These are phyloP conservation scores for Cistogaster globosa DNA, from an alignment of 2,888 invertebrate genomes.

Conservation along the genomic window DNA sequence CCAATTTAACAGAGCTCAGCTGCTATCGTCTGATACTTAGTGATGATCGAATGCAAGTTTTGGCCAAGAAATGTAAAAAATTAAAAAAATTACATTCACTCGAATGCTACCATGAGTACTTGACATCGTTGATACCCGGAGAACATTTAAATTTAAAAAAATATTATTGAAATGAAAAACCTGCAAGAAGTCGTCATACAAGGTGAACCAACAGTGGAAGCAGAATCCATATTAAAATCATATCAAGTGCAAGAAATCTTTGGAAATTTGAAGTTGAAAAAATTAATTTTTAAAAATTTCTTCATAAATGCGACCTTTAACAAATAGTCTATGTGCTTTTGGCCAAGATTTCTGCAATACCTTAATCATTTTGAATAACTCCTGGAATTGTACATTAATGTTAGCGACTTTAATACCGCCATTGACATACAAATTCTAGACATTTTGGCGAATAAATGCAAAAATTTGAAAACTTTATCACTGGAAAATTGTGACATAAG, in stretches of 20 bases:
- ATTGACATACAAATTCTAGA: constrained; percentile 45
- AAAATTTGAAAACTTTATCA: constrained; percentile 23
- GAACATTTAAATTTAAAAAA: constrained; percentile 49
- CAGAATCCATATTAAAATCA: neutral
- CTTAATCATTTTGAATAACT: constrained; percentile 30
- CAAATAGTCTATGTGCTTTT: constrained; percentile 34
- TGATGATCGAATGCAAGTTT: constrained; percentile 23
- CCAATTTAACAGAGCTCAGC: constrained; percentile 40
- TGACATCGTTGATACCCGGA: constrained; percentile 45
- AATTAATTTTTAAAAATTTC: constrained; percentile 41
- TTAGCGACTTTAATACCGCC: constrained; percentile 57
- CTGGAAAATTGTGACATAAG: constrained; percentile 59
- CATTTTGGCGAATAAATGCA: constrained; percentile 37
- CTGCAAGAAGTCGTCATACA: constrained; percentile 36
- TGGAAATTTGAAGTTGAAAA: constrained; percentile 46
- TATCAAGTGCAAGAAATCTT: constrained; percentile 40
- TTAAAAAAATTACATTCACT: constrained; percentile 47
- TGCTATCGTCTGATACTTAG: constrained; percentile 52
- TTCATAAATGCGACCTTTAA: neutral
- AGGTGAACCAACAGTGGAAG: neutral
- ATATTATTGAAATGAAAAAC: constrained; percentile 32
- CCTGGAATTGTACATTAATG: constrained; percentile 46
- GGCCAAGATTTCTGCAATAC: constrained; percentile 52
- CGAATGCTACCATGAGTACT: constrained; percentile 46
- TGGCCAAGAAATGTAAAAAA: constrained; percentile 40